Evolutionary conservation across 2,888 invertebrate genomes (phyloP).

Genomic region (Mycalesis mineus): DNA sequence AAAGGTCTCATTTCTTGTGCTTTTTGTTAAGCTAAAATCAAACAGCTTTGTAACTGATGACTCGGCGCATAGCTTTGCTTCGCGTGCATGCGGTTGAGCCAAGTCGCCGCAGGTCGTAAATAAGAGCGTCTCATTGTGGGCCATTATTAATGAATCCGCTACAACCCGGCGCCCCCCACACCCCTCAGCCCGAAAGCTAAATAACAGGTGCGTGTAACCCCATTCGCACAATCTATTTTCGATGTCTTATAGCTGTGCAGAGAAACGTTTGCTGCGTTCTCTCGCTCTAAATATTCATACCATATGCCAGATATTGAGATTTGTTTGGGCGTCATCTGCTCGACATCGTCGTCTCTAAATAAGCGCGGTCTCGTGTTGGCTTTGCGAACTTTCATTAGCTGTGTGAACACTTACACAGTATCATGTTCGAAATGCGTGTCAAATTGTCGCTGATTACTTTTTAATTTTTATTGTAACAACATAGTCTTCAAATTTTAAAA

Average conservation of each 20-base stretch:
- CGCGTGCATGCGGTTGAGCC: slow-evolving; percentile 56
- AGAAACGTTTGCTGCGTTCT: slow-evolving; percentile 69
- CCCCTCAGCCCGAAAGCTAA: slow-evolving; percentile 67
- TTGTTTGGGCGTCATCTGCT: slow-evolving; percentile 76
- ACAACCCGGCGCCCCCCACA: slow-evolving; percentile 51
- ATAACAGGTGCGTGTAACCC: slow-evolving; percentile 79
- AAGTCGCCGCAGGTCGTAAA: slow-evolving; percentile 69
- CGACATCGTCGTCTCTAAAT: slow-evolving; percentile 66
- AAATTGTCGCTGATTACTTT: no score
- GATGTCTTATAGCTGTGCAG: slow-evolving; percentile 75
- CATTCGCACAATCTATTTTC: slow-evolving; percentile 78
- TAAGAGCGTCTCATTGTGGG: slow-evolving; percentile 75
- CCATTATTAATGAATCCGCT: slow-evolving; percentile 76
- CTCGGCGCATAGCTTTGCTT: slow-evolving; percentile 32
- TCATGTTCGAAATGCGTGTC: no score
- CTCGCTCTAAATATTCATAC: slow-evolving; percentile 75
- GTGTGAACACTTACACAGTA: slow-evolving; percentile 64
- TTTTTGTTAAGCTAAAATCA: slow-evolving; percentile 1
- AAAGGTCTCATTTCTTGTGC: not conserved
- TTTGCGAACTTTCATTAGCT: slow-evolving; percentile 71
- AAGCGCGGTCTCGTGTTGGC: slow-evolving; percentile 63
- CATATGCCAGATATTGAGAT: slow-evolving; percentile 75
- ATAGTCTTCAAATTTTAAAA: no score
- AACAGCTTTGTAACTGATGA: slow-evolving; percentile 9
- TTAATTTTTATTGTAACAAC: no score